Evolutionary conservation across 2,888 invertebrate genomes (phyloP).

Genomic region (Kryphioiulus occultus): DNA sequence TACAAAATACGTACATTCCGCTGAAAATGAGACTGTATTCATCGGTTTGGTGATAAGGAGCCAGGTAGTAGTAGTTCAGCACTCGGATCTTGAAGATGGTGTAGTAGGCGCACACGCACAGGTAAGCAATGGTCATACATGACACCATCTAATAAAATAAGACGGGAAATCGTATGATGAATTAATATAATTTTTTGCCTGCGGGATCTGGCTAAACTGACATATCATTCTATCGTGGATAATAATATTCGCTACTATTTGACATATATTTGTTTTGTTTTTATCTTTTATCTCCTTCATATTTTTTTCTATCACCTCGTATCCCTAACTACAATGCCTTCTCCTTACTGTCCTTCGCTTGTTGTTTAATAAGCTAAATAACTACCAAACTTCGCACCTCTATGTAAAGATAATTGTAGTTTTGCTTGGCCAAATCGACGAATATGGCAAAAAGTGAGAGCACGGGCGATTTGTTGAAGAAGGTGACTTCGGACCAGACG

Average conservation of each 20-base stretch:
- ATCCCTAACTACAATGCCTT: too few relatives aligned
- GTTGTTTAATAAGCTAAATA: too few relatives aligned
- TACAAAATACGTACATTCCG: constrained; percentile 77
- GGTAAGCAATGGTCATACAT: constrained; percentile 88
- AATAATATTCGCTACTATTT: too few relatives aligned
- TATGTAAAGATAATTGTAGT: constrained; percentile 92
- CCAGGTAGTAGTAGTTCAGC: constrained; percentile 95
- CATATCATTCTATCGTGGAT: too few relatives aligned
- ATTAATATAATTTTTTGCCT: background rate
- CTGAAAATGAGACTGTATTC: constrained; percentile 98
- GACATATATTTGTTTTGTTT: too few relatives aligned
- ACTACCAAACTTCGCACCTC: constrained; percentile 71
- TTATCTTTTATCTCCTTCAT: too few relatives aligned
- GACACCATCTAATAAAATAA: constrained; percentile 77
- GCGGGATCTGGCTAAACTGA: too few relatives aligned
- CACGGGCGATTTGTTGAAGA: constrained; percentile 91
- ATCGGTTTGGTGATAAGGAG: constrained; percentile 97
- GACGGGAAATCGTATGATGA: background rate
- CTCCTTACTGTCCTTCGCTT: background rate
- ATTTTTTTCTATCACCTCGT: too few relatives aligned
- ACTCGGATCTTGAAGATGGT: constrained; percentile 96
- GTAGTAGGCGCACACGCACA: constrained; percentile 97
- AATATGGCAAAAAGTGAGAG: constrained; percentile 96
- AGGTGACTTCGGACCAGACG: constrained; percentile 99
- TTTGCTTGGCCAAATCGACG: constrained; percentile 78